Conservation (phyloP, 2,797 vertebrate genomes). For the Lepus townsendii region DNA sequence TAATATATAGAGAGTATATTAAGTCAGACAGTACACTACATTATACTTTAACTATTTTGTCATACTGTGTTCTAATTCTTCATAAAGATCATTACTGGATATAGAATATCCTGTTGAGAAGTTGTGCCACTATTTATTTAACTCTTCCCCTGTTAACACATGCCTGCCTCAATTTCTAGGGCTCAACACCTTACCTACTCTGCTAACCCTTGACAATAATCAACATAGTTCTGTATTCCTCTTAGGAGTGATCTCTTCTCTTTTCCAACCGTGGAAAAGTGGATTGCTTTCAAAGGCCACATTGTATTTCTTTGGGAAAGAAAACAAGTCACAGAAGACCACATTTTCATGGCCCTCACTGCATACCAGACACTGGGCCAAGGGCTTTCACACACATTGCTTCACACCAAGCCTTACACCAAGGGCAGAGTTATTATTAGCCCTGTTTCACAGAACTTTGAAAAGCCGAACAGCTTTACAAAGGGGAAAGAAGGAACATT, state of each 20-base stretch:
- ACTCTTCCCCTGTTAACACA: neutral
- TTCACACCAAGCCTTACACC: neutral
- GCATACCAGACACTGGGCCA: neutral
- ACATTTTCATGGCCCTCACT: neutral
- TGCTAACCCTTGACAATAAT: neutral
- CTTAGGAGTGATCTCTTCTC: neutral
- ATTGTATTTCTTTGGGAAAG: neutral
- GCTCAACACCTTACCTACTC: neutral
- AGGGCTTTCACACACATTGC: neutral
- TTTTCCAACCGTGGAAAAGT: constrained; percentile 14
- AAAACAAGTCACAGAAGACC: neutral
- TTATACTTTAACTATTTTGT: neutral
- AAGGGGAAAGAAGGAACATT: neutral
- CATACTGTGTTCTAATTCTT: neutral
- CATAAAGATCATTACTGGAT: constrained; percentile 18
- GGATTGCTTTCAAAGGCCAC: neutral
- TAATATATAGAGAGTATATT: constrained; percentile 4
- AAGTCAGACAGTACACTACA: constrained; percentile 4
- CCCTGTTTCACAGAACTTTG: neutral
- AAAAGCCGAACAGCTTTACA: constrained; percentile 40
- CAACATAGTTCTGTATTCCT: neutral
- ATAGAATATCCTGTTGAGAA: neutral
- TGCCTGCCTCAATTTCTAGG: neutral
- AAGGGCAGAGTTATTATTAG: neutral
- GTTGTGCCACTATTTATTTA: neutral